These are phyloP conservation scores for Lithophane leautieri DNA, from an alignment of 2,888 invertebrate genomes.

Conservation along the genomic window DNA sequence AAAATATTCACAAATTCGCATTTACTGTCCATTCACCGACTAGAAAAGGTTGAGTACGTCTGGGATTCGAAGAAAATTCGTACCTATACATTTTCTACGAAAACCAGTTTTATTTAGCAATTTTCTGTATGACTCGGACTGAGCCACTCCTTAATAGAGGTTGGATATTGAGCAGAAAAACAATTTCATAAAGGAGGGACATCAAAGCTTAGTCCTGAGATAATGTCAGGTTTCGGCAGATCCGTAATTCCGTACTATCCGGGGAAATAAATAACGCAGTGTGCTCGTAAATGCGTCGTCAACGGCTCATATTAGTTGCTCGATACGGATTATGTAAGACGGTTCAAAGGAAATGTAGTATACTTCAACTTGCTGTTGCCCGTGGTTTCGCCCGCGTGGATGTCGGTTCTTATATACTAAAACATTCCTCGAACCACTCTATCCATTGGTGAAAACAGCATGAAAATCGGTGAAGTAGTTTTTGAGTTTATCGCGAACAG, in stretches of 20 bases:
- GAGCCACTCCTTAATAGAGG: constrained; percentile 51
- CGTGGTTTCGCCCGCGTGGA: no score
- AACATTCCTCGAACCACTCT: no score
- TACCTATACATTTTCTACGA: constrained; percentile 35
- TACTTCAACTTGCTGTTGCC: no score
- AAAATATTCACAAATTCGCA: constrained; percentile 47
- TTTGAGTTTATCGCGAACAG: no score
- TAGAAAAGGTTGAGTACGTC: constrained; percentile 43
- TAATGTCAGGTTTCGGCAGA: constrained; percentile 65
- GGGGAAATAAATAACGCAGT: constrained; percentile 65
- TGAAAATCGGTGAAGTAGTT: no score
- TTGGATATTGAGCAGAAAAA: constrained; percentile 54
- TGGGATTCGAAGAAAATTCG: constrained; percentile 52
- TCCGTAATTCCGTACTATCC: constrained; percentile 22
- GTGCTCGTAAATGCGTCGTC: constrained; percentile 69
- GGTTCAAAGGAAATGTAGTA: constrained; percentile 64
- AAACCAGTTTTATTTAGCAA: constrained; percentile 55
- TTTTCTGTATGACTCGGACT: constrained; percentile 39
- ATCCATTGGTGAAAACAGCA: no score
- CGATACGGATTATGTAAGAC: constrained; percentile 45
- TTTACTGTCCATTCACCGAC: constrained; percentile 40
- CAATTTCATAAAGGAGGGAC: constrained; percentile 61
- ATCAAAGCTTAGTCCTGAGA: constrained; percentile 70
- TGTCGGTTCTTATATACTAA: no score
- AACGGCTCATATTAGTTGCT: constrained; percentile 65